phyloP scores from a whole-genome alignment of 2,888 invertebrate genomes.

The Bugula neritina region DNA sequence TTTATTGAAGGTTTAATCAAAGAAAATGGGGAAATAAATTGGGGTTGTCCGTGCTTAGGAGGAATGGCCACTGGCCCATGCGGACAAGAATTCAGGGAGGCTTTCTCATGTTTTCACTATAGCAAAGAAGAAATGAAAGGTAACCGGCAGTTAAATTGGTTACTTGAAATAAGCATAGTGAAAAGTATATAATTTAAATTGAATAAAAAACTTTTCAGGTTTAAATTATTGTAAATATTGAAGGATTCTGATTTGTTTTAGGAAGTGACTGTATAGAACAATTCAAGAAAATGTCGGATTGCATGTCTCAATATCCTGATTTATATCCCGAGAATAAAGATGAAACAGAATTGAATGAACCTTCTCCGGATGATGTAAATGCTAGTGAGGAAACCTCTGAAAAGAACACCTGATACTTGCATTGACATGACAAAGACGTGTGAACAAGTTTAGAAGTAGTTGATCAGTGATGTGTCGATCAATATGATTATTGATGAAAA shows the following conservation, averaged over 20 bases:
- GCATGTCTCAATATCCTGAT: conserved; percentile 79
- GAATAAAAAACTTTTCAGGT: too few relatives aligned
- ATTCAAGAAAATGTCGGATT: conserved; percentile 83
- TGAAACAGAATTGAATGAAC: conserved; percentile 58
- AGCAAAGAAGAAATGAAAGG: conserved; percentile 32
- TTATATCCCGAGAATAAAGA: conserved; percentile 60
- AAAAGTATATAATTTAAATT: not conserved
- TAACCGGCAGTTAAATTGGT: not conserved
- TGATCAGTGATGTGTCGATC: too few relatives aligned
- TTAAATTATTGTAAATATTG: too few relatives aligned
- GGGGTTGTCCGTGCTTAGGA: conserved; percentile 93
- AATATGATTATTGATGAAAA: too few relatives aligned
- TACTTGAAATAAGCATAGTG: not conserved
- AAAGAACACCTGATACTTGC: too few relatives aligned
- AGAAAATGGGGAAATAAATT: conserved; percentile 83
- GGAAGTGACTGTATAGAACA: conserved; percentile 78
- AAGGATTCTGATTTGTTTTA: too few relatives aligned
- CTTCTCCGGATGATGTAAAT: not conserved
- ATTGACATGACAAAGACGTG: too few relatives aligned
- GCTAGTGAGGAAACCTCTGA: not conserved
- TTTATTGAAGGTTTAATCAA: conserved; percentile 70
- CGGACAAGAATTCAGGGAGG: conserved; percentile 63
- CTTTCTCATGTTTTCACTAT: conserved; percentile 90
- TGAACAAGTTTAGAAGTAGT: too few relatives aligned
- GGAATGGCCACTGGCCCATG: conserved; percentile 97